Conservation (phyloP, 2,113 vertebrate species). For the Anser cygnoides region DNA sequence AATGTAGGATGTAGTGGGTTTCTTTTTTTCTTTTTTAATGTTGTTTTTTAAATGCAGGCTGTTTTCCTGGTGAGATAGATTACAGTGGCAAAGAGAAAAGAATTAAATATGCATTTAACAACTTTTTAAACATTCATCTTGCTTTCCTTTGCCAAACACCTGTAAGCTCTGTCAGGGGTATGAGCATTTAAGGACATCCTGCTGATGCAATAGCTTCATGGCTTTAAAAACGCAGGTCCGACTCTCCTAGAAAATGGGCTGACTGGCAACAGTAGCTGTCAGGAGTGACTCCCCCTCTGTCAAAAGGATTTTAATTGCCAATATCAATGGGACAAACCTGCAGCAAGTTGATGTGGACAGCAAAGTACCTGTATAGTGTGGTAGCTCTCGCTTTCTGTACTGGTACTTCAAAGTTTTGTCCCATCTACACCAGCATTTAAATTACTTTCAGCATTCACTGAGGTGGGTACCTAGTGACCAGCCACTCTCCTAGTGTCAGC, state of each 20-base stretch:
- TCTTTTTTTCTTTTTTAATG: background rate
- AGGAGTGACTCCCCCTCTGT: background rate
- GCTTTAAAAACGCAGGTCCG: conserved; percentile 53
- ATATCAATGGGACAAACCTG: background rate
- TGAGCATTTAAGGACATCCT: conserved; percentile 27
- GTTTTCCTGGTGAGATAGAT: background rate
- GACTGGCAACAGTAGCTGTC: conserved; percentile 21
- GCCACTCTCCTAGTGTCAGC: conserved; percentile 13
- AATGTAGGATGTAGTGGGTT: background rate
- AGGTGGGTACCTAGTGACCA: conserved; percentile 18
- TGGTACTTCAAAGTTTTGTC: conserved; percentile 32
- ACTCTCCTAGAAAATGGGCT: background rate
- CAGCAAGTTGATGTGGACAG: background rate
- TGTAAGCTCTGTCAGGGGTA: conserved; percentile 36
- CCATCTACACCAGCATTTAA: conserved; percentile 46
- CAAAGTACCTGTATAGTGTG: background rate
- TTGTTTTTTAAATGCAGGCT: background rate
- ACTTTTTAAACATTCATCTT: conserved; percentile 22
- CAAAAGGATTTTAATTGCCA: conserved; percentile 44
- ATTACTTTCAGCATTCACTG: background rate
- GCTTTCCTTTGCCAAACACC: conserved; percentile 44
- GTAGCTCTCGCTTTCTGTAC: background rate
- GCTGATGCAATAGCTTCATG: conserved; percentile 44
- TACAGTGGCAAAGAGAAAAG: conserved; percentile 24
- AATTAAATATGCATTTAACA: conserved; percentile 41